Base-by-base conservation (phyloP, 2,797 vertebrate genomes). In the Lophotriccus pileatus region DNA sequence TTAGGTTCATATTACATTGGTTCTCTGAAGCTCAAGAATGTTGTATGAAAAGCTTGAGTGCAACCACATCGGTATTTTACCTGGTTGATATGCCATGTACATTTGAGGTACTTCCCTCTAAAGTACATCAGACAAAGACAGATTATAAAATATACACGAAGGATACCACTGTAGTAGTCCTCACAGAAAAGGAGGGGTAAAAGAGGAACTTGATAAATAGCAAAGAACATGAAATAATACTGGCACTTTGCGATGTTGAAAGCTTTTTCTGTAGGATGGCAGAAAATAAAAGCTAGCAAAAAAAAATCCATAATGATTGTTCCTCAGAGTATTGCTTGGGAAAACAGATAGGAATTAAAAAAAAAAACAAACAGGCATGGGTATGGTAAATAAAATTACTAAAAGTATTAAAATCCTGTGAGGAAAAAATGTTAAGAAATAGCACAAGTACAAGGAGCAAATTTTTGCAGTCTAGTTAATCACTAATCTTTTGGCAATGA, bases 401-500 rank as follows among this genome's bases (percentile, higher is more conserved):
- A 67, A 19, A 74, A 81, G 5, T 50, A 85, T 56, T 69, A 89
- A 95, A 70, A 70, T 6, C 12, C 52, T 92, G 62, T 52, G 49
- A 89, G 73, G 73, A 93, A 74, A 90, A 83, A n/a, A 56, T n/a
- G 10, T 53, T 93, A 84, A 84, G 66, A 89, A 92, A 72, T 32
- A 37, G 17, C 28, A 58, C 7, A 68, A 82, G 58, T 75, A 90
- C 47, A 88, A 89, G 87, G 91, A 75, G 2, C 2, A 0, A 83
- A 30, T 59, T 80, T 84, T 72, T 84, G 47, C 66, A 92, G 82
- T 39, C 72, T 81, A 11, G 16, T 24, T 84, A 85, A 85, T 79
- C 87, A 44, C 44, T 88, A 87, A 64, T 81, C 93, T 95, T 95
- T 86, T 88, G 27, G 85, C 84, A 91, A 67, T 50, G 7, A 19